Evolutionary conservation across 2,113 vertebrate genomes (phyloP).

Genomic region (Melanerpes aurifrons): DNA sequence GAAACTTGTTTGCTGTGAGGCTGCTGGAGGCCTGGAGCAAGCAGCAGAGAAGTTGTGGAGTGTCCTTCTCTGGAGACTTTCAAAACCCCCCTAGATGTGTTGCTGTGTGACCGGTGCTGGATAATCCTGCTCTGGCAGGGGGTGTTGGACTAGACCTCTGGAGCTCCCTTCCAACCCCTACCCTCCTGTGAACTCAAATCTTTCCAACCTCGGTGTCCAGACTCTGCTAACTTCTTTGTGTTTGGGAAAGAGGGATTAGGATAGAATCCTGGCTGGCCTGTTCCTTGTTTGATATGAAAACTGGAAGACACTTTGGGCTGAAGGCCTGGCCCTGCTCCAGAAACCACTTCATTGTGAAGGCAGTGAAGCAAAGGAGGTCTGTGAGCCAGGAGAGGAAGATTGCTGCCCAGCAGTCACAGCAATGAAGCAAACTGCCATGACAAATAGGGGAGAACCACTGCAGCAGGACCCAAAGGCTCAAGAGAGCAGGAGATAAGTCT

Average conservation of each 20-base stretch:
- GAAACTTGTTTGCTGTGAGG: no score
- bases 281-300: neutral
- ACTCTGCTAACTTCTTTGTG: conserved; percentile 16
- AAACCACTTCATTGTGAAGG: neutral
- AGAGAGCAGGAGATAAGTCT: conserved; percentile 24
- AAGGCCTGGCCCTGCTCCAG: conserved; percentile 46
- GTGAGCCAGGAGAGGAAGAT: neutral
- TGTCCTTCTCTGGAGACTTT: no score
- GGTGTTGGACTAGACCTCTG: no score
- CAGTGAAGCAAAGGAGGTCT: conserved; percentile 17
- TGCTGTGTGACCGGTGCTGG: no score
- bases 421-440: conserved; percentile 18
- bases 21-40: no score
- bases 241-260: conserved; percentile 40
- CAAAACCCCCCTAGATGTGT: no score
- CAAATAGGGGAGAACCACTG: neutral
- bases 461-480: conserved; percentile 8
- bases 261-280: neutral
- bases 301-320: conserved; percentile 1
- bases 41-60: no score
- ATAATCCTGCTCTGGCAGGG: no score
- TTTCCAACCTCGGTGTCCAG: neutral
- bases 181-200: neutral
- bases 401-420: conserved; percentile 35
- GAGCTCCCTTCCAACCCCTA: no score